Percentiles rank a stretch among this genome's conserved stretches.
Conservation (phyloP, 2,113 vertebrate species). For the Uropsilus gracilis region DNA sequence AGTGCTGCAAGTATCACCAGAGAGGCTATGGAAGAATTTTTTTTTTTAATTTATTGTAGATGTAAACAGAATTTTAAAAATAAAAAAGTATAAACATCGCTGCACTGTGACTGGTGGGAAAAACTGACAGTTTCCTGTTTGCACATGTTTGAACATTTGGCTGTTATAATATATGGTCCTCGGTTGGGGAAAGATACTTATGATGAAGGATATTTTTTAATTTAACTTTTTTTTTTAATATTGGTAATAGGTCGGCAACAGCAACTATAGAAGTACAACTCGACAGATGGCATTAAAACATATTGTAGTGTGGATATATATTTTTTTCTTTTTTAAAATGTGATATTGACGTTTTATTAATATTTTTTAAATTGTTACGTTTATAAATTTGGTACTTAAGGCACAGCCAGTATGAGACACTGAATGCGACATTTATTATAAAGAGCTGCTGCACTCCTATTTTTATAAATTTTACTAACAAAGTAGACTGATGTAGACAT, state of each 20-base stretch:
- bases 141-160: conserved; percentile 97
- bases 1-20: conserved; percentile 94
- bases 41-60: conserved; percentile 95
- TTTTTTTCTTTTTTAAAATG: conserved; percentile 92
- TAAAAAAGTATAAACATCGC: conserved; percentile 92
- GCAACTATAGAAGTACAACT: conserved; percentile 89
- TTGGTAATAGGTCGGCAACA: conserved; percentile 90
- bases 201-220: conserved; percentile 96
- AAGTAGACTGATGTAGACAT: conserved; percentile 89
- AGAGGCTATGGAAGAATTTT: conserved; percentile 91
- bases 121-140: conserved; percentile 98
- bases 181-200: conserved; percentile 91
- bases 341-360: conserved; percentile 92
- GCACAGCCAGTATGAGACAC: conserved; percentile 96
- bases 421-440: conserved; percentile 94
- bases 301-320: conserved; percentile 91
- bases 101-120: conserved; percentile 99
- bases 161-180: conserved; percentile 94
- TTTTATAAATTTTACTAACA: conserved; percentile 92
- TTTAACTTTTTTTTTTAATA: conserved; percentile 92
- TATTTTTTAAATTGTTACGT: conserved; percentile 93
- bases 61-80: conserved; percentile 90
- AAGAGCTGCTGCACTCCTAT: conserved; percentile 92
- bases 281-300: conserved; percentile 90
- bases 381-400: conserved; percentile 95